Base-by-base conservation (phyloP, 2,797 vertebrate genomes). In the Amblyraja radiata region DNA sequence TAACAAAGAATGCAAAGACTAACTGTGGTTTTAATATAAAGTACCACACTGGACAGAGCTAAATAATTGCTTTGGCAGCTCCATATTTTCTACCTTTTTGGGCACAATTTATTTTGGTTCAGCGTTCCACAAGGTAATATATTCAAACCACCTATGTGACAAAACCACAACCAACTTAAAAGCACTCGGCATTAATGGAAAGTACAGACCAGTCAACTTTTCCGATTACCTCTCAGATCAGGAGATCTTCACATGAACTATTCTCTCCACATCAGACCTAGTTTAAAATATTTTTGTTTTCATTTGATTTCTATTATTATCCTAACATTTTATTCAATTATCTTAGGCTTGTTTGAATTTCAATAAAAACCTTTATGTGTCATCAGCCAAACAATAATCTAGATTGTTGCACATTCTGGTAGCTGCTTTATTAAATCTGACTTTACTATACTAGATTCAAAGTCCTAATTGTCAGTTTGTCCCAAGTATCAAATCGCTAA, bases 61-160 rank as follows among this genome's bases (percentile, higher is more conserved):
- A 39, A 68, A 74, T 2, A 54, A 23, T 13, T 74, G 68, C 21
- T 25, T 74, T 74, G 68, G 68, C 23, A 36, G 39, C 11, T 88
- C 61, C n/a, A 61, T 68, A 63, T 5, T 61, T 86, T 86, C 61
- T 25, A 86, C 21, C 16, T 65, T 88, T 18, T 88, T 88, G 61
- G 83, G 84, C 84, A 32, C 84, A 32, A n/a, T 46, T 73, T 28
- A 91, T 73, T 91, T 91, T 91, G 21, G 68, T 73, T 91, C 13
- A 74, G 23, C 68, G 58, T 92, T 92, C 73, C 39, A 92, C 23
- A 92, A 92, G 90, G 23, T 58, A 46, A 76, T n/a, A 28, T 74
- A 74, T 25, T 92, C 0, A 73, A 74, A 36, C 23, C 73, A 9
- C 25, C 25, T 2, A 73, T 28, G 71, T 74, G 73, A 54, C 6